Conservation (phyloP, 2,113 vertebrate genomes). For the Talpa occidentalis region DNA sequence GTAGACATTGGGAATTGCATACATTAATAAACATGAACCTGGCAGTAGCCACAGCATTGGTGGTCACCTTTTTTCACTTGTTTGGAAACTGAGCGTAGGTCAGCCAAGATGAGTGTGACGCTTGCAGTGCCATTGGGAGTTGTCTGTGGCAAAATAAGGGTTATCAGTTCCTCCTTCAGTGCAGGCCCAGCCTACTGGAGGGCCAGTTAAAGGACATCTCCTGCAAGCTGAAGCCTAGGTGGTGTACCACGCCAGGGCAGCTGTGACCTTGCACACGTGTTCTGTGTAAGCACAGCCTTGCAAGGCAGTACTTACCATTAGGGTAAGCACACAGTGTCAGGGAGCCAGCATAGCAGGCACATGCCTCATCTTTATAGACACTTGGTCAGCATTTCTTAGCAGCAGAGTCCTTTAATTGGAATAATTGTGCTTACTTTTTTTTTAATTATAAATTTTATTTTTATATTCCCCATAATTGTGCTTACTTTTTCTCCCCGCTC, state of each 20-base stretch:
- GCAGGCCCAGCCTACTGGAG: neutral
- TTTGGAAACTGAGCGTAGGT: neutral
- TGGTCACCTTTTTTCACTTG: fast-evolving
- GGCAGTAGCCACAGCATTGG: neutral
- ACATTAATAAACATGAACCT: fast-evolving
- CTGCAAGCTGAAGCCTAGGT: neutral
- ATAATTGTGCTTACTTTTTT: neutral
- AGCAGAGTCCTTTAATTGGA: neutral
- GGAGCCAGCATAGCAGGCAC: neutral
- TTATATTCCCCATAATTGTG: too few relatives aligned
- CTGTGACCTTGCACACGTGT: fast-evolving
- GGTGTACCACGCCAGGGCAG: neutral
- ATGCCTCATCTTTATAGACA: neutral
- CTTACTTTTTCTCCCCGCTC: neutral
- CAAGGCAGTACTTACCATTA: too few relatives aligned
- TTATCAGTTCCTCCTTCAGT: neutral
- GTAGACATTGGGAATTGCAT: fast-evolving
- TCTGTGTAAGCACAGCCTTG: fast-evolving
- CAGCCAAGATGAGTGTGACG: neutral
- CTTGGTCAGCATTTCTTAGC: neutral
- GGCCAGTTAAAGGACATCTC: neutral
- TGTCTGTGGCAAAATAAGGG: neutral
- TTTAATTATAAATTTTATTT: too few relatives aligned
- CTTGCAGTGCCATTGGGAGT: neutral
- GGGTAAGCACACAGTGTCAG: fast-evolving